These are phyloP conservation scores for Dastarcus helophoroides DNA, from an alignment of 2,888 invertebrate species.

Conservation along the genomic window DNA sequence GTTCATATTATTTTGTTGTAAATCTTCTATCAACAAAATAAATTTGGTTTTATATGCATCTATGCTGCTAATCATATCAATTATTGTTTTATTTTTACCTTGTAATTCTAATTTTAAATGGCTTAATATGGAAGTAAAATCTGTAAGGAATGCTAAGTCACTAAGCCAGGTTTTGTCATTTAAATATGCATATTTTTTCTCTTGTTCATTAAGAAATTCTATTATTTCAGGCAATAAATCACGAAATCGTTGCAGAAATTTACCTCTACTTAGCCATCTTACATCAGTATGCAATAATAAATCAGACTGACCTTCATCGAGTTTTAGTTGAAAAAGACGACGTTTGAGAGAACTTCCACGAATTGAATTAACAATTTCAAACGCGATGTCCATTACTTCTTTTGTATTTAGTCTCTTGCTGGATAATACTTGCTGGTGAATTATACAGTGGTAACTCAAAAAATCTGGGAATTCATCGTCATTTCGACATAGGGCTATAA, in stretches of 20 bases:
- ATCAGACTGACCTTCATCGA: slow-evolving; percentile 12
- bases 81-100: slow-evolving; percentile 14
- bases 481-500: slow-evolving; percentile 13
- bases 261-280: slow-evolving; percentile 9
- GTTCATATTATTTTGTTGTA: slow-evolving; percentile 7
- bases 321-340: slow-evolving; percentile 13
- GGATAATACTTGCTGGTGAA: slow-evolving; percentile 13
- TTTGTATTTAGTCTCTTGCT: slow-evolving; percentile 11
- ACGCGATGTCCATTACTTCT: slow-evolving; percentile 12
- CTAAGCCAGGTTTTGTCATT: slow-evolving; percentile 8
- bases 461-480: slow-evolving; percentile 13
- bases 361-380: slow-evolving; percentile 15
- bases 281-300: slow-evolving; percentile 14
- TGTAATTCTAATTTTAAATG: slow-evolving; percentile 14
- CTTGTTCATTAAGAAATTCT: slow-evolving; percentile 5
- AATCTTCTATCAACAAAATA: slow-evolving; percentile 11
- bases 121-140: slow-evolving; percentile 12
- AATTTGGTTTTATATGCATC: slow-evolving; percentile 9
- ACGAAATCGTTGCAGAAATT: slow-evolving; percentile 8
- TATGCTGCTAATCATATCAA: slow-evolving; percentile 12
- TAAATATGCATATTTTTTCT: slow-evolving; percentile 6
- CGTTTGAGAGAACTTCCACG: slow-evolving; percentile 13
- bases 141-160: slow-evolving; percentile 12
- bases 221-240: slow-evolving; percentile 8
- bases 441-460: slow-evolving; percentile 14